These are phyloP conservation scores for Diarsia brunnea DNA, from an alignment of 2,888 invertebrate genomes.

Conservation along the genomic window DNA sequence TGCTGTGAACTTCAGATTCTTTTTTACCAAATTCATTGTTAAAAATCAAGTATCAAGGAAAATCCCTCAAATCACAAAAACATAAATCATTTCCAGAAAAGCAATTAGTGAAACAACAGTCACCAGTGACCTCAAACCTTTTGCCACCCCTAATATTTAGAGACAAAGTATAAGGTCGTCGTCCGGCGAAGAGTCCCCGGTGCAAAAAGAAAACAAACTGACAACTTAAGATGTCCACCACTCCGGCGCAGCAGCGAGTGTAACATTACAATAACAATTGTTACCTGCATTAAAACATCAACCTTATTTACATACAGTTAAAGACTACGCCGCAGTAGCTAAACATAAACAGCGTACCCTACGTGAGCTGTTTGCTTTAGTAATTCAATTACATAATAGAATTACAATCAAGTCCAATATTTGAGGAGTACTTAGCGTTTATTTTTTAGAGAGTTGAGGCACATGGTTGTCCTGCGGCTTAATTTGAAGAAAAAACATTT, in stretches of 20 bases:
- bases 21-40: not conserved
- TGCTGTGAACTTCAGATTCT: not conserved
- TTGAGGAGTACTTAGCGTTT: slow-evolving; percentile 54
- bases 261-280: slow-evolving; percentile 87
- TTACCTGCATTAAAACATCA: slow-evolving; percentile 61
- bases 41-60: not conserved
- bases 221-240: slow-evolving; percentile 87
- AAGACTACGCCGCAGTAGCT: slow-evolving; percentile 66
- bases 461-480: not conserved
- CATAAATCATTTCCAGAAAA: too few relatives aligned
- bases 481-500: slow-evolving; percentile 29
- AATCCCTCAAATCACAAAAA: too few relatives aligned
- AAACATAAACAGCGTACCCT: slow-evolving; percentile 49
- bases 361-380: slow-evolving; percentile 76
- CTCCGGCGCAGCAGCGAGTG: slow-evolving; percentile 76
- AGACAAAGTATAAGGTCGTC: slow-evolving; percentile 81
- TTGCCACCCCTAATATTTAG: slow-evolving; percentile 77
- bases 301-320: slow-evolving; percentile 74
- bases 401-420: slow-evolving; percentile 69
- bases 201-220: slow-evolving; percentile 88
- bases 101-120: not conserved
- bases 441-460: slow-evolving; percentile 34
- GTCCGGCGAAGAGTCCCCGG: slow-evolving; percentile 81
- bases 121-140: not conserved
- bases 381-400: slow-evolving; percentile 82